Base-by-base conservation (phyloP, 2,888 invertebrate species). In the Monochamus alternatus region DNA sequence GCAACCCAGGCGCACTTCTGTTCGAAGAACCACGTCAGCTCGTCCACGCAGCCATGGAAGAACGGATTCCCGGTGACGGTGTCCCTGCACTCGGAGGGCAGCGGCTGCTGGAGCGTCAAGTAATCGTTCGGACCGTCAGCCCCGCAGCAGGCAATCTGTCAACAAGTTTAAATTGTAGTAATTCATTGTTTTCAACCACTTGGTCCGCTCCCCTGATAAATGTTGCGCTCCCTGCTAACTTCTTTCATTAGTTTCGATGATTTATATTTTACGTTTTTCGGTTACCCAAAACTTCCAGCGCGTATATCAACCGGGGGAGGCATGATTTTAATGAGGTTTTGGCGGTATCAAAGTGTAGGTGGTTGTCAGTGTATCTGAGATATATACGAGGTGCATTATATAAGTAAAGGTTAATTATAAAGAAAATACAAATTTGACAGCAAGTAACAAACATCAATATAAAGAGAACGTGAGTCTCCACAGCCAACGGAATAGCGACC, bases 51-150 rank as follows among this genome's bases (percentile, higher is more conserved):
- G 22, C 97, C 97, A 85, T 96, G 94, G 89, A 94, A 95, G 89
- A 94, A 96, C 0, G 96, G 95, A 88, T 96, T 96, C 69, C 97
- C 97, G 2, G 96, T 96, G 12, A 96, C 95, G 0, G 95, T 94
- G 88, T 97, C 96, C 9, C 97, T 92, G 86, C 97, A 97, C 78
- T 95, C 95, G 1, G 93, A 90, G 0, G 97, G 97, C 72, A 97
- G 87, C 0, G 96, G 96, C 85, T 96, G 95, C 84, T 93, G 92
- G 81, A 95, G 86, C 77, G 91, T 91, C 81, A 95, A 90, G 89
- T 94, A 97, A 89, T 97, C 97, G 89, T 93, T 93, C 0, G 96
- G 94, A 0, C 96, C 96, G 77, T 94, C 93, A 0, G 97, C 96
- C 12, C 97, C 97, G 84, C 97, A 97, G 88, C 97, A 97, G 60